Evolutionary conservation across 2,113 vertebrate genomes (phyloP), one percentile per base, ranked within the genome.

Genomic region (Opisthocomus hoazin): DNA sequence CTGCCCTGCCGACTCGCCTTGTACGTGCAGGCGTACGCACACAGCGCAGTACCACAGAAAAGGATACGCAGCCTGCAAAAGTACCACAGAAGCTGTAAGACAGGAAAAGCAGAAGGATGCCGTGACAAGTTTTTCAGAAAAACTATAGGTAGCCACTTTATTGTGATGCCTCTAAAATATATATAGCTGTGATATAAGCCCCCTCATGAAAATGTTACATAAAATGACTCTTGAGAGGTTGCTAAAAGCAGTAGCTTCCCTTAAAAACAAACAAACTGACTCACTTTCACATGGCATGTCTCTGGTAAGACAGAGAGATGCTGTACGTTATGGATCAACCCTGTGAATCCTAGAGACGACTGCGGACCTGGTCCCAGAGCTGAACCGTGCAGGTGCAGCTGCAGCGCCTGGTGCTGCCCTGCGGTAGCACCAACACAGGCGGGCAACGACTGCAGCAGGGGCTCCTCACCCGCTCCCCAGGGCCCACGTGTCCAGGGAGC

Each of bases 301-400:
- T n/a, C 46, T 81, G 93, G 58, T 36, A 10, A 43, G 39, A 10
- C 9, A 17, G 17, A 12, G 65, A 32, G 46, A 9, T 24, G 85
- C 58, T 79, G 75, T 24, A 3, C 0, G 1, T 4, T 56, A 11
- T 5, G 60, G 81, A 18, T 16, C 9, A 43, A 30, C 2, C 4
- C 68, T 11, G 68, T 2, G 73, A 18, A 4, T 45, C 12, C 48
- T 3, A 10, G 51, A n/a, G 70, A 36, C 29, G 20, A 2, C 24
- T 3, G 48, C 51, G 11, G 56, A 4, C 4, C n/a, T 45, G 5
- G 29, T 2, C 1, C 80, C 82, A 18, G 71, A 4, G 43, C 50
- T 3, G 43, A 18, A 2, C 12, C 1, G 17, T 0, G 65, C 2
- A 7, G 30, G n/a, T 7, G 5, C 41, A 9, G 5, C n/a, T n/a